Conservation (phyloP, 2,113 vertebrate species). For the Tichodroma muraria region DNA sequence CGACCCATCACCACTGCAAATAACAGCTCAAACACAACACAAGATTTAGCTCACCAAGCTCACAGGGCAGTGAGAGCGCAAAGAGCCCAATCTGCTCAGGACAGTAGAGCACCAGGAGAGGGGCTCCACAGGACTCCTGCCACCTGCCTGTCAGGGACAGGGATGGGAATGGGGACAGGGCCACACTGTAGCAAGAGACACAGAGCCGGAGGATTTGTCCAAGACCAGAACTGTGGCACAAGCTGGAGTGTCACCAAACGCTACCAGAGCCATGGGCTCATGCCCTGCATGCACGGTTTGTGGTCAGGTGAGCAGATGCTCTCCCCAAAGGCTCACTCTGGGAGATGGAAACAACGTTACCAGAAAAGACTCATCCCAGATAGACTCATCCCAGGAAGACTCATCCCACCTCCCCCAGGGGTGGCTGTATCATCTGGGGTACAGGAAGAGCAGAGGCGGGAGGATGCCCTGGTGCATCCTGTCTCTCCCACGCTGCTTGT, state of each 20-base stretch:
- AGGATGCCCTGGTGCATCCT: not conserved
- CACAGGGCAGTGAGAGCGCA: accelerated
- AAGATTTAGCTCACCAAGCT: not conserved
- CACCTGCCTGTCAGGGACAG: not conserved
- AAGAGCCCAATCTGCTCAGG: accelerated
- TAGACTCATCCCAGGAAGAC: not conserved
- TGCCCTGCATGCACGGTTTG: accelerated
- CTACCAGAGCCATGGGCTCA: not conserved
- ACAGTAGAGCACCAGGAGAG: not conserved
- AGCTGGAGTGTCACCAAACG: accelerated
- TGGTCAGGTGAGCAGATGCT: not conserved
- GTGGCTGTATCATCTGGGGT: not conserved
- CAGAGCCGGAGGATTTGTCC: not conserved
- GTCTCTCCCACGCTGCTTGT: accelerated
- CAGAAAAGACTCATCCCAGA: not conserved
- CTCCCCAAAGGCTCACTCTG: accelerated
- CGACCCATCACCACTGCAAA: accelerated
- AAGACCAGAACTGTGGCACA: not conserved
- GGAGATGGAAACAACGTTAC: not conserved
- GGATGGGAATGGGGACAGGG: not conserved
- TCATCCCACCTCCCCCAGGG: not conserved
- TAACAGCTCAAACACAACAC: not conserved
- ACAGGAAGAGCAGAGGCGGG: not conserved
- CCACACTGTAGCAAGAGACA: not conserved
- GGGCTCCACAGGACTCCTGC: not conserved